These are phyloP conservation scores for Nesogale talazaci DNA, from an alignment of 2,113 vertebrate species.

Conservation along the genomic window DNA sequence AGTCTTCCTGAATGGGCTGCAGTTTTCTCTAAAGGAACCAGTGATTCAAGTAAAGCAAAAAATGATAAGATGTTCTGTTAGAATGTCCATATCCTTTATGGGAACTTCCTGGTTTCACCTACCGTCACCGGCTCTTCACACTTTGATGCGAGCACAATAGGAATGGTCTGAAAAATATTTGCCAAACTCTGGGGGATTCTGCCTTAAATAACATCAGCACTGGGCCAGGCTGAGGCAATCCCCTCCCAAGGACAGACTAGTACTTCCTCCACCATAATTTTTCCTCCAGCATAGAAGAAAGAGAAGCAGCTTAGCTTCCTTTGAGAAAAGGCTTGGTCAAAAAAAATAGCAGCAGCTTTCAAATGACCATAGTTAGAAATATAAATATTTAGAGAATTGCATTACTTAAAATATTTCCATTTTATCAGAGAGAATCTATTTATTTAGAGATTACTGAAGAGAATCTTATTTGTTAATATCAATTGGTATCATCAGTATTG, in stretches of 20 bases:
- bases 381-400: constrained; percentile 18
- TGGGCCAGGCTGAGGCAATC: neutral
- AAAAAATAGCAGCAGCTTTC: neutral
- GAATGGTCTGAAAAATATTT: neutral
- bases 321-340: neutral
- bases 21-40: constrained; percentile 2
- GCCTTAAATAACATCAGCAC: neutral
- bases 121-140: neutral
- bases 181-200: neutral
- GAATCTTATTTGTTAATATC: neutral
- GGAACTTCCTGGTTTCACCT: neutral
- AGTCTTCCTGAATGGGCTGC: neutral
- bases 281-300: neutral
- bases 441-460: neutral
- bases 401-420: neutral
- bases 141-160: neutral
- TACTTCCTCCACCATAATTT: neutral
- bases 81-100: constrained; percentile 13
- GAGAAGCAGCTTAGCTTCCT: neutral
- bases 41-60: neutral
- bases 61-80: neutral
- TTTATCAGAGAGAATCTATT: neutral
- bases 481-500: neutral
- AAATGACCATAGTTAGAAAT: neutral
- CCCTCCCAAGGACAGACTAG: neutral